Conservation (phyloP, 2,797 vertebrate genomes). For the Sebastes vulpes region DNA sequence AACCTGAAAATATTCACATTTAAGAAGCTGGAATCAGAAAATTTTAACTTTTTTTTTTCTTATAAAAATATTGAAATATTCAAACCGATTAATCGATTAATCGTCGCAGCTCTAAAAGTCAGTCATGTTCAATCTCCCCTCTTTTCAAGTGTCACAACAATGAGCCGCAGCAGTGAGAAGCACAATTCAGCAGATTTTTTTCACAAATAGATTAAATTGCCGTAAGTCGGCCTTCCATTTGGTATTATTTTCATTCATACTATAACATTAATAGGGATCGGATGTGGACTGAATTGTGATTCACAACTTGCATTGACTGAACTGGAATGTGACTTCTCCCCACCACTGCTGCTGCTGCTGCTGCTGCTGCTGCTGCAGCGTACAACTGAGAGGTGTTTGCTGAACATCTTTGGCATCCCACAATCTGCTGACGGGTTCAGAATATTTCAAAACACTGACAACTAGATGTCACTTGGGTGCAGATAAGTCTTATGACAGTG, state of each 20-base stretch:
- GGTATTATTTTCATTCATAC: background rate
- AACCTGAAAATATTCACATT: background rate
- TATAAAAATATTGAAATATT: accelerated
- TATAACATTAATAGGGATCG: background rate
- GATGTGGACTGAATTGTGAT: background rate
- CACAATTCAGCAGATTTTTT: background rate
- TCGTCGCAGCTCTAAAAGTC: too few species aligned
- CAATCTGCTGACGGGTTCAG: background rate
- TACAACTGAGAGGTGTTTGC: background rate
- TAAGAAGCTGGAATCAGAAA: background rate
- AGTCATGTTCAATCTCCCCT: background rate
- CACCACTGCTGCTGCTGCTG: too few species aligned
- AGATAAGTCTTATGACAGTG: background rate
- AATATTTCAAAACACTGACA: constrained; percentile 2
- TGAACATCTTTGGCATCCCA: background rate
- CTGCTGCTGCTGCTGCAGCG: background rate
- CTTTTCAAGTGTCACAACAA: background rate
- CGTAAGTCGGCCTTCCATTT: accelerated
- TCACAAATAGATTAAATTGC: background rate
- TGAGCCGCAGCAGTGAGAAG: background rate
- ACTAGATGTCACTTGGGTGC: background rate
- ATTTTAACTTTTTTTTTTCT: background rate
- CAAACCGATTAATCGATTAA: too few species aligned
- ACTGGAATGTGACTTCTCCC: background rate
- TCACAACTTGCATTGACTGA: background rate